These are phyloP conservation scores for Plumapathes pennacea DNA, from an alignment of 92 coral and sea anemone genomes.

Conservation along the genomic window DNA sequence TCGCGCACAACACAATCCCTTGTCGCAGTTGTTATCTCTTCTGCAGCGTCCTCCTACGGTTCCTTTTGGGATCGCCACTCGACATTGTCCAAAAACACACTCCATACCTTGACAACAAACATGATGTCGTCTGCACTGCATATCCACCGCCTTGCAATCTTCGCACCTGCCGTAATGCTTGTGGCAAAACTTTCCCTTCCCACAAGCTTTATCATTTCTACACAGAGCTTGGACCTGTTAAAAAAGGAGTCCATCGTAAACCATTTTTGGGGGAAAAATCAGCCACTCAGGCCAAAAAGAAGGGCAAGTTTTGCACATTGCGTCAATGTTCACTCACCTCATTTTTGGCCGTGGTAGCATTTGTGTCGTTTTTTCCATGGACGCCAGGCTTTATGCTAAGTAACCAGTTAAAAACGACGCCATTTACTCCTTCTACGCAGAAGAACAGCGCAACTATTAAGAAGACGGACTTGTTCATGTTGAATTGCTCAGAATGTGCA, in stretches of 20 bases:
- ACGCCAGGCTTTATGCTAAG: slow-evolving; percentile 66
- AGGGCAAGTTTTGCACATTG: no score
- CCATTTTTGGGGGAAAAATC: neutral
- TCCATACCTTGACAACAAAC: slow-evolving; percentile 87
- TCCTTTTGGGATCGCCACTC: slow-evolving; percentile 66
- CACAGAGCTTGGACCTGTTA: slow-evolving; percentile 54
- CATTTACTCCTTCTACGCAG: slow-evolving; percentile 39
- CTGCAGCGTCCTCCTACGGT: slow-evolving; percentile 68
- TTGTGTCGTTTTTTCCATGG: slow-evolving; percentile 21
- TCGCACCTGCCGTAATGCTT: slow-evolving; percentile 90
- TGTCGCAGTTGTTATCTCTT: slow-evolving; percentile 74
- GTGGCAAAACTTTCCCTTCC: slow-evolving; percentile 77
- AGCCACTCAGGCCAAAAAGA: no score
- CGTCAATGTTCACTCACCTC: slow-evolving; percentile 5
- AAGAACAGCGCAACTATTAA: slow-evolving; percentile 32
- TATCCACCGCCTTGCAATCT: slow-evolving; percentile 63
- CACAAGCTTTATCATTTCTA: slow-evolving; percentile 81
- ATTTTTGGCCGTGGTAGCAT: slow-evolving; percentile 11
- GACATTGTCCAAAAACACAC: slow-evolving; percentile 91
- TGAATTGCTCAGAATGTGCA: slow-evolving; percentile 7
- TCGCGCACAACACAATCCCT: slow-evolving; percentile 87
- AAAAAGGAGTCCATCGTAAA: neutral
- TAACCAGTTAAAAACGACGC: slow-evolving; percentile 87
- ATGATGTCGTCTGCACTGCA: slow-evolving; percentile 79
- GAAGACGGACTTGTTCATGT: slow-evolving; percentile 46